Percentiles rank a stretch among this genome's conserved stretches.
These are phyloP conservation scores for Drosophila atroscutellata DNA, from an alignment of 2,888 invertebrate genomes.

Conservation along the genomic window DNA sequence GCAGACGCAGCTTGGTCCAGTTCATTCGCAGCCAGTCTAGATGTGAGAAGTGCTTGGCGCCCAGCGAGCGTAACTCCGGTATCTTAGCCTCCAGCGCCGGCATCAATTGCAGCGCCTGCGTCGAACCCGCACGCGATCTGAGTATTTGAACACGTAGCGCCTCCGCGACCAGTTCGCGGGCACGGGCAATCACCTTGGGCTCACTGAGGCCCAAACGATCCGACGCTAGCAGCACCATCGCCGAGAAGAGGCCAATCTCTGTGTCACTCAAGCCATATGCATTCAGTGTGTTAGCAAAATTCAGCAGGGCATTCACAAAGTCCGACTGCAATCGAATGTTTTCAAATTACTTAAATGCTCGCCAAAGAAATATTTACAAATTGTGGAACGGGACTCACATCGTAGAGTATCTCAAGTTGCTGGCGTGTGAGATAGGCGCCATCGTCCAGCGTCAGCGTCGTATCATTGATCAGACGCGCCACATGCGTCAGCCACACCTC, in stretches of 20 bases:
- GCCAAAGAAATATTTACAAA: not conserved
- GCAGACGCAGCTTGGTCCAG: conserved; percentile 93
- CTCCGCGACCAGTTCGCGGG: conserved; percentile 93
- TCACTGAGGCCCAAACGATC: conserved; percentile 93
- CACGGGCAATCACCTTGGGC: conserved; percentile 90
- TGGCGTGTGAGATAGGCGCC: conserved; percentile 93
- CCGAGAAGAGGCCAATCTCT: conserved; percentile 95
- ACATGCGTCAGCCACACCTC: conserved; percentile 97
- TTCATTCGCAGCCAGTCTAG: conserved; percentile 96
- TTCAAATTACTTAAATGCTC: not conserved
- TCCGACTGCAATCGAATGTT: conserved; percentile 88
- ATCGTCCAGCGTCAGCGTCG: conserved; percentile 94
- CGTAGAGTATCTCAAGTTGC: conserved; percentile 94
- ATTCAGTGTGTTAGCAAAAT: conserved; percentile 91
- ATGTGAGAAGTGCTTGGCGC: conserved; percentile 92
- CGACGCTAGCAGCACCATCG: conserved; percentile 92
- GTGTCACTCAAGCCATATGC: conserved; percentile 93
- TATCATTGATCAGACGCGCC: conserved; percentile 91
- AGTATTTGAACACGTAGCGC: conserved; percentile 93
- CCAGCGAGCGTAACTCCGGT: conserved; percentile 92
- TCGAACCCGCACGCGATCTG: conserved; percentile 83
- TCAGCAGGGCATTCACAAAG: conserved; percentile 92
- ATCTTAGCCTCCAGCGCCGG: conserved; percentile 87
- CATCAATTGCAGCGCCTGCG: conserved; percentile 85
- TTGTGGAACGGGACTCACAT: conserved; percentile 87